phyloP scores from a whole-genome alignment of 2,113 vertebrate species.

The Todiramphus saurophagus region DNA sequence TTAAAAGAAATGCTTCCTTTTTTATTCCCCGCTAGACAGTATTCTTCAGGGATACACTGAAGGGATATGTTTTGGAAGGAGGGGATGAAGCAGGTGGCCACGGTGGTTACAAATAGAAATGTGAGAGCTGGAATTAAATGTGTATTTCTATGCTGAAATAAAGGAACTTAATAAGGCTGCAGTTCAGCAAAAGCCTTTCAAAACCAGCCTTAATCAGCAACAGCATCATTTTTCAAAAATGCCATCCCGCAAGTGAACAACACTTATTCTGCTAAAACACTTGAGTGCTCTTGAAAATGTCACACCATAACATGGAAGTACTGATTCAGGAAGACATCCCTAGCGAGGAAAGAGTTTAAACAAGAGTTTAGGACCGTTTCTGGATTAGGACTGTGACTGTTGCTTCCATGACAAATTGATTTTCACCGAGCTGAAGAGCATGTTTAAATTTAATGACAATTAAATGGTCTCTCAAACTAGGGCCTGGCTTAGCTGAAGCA shows the following conservation, averaged over 20 bases:
- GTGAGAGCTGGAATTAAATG: background rate
- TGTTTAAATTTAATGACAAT: background rate
- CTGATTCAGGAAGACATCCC: background rate
- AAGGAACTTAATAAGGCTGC: background rate
- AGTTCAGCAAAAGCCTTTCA: conserved; percentile 39
- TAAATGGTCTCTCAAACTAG: background rate
- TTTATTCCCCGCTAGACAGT: background rate
- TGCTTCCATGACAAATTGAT: background rate
- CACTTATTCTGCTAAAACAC: background rate
- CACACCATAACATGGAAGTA: background rate
- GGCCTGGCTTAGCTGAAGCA: background rate
- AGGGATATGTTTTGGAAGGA: background rate
- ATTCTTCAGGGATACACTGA: background rate
- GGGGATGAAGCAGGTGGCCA: background rate
- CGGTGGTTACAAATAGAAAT: background rate
- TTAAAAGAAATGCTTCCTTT: background rate
- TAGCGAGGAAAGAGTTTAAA: background rate
- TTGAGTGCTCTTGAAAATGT: background rate
- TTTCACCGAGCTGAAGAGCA: background rate
- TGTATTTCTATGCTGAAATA: background rate
- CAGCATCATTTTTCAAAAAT: background rate
- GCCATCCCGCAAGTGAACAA: background rate
- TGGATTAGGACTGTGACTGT: background rate
- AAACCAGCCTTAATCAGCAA: background rate
- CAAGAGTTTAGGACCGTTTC: background rate